These are phyloP conservation scores for Melanotaenia parkinsoni DNA, from an alignment of 2,797 vertebrate genomes.

Conservation along the genomic window DNA sequence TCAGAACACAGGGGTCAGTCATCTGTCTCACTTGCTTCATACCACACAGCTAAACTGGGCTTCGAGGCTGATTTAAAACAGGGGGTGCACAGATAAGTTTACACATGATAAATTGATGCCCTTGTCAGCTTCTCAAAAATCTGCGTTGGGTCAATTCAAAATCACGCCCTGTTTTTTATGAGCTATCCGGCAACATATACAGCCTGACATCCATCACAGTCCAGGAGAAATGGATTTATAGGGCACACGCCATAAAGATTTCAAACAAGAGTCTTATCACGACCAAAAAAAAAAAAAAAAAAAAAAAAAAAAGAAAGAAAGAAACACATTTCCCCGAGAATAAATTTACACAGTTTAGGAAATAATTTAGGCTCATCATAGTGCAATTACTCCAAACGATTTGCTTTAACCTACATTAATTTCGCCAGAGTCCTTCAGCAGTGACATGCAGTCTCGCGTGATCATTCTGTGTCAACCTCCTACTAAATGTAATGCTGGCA, in stretches of 20 bases:
- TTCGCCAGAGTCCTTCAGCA: not conserved
- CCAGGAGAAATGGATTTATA: constrained; percentile 21
- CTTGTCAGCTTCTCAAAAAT: constrained; percentile 38
- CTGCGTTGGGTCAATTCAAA: constrained; percentile 12
- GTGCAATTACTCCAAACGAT: not conserved
- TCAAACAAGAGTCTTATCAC: constrained; percentile 13
- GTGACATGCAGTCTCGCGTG: not conserved
- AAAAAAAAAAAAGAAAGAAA: not conserved
- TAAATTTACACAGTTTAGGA: not conserved
- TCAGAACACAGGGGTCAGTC: constrained; percentile 51
- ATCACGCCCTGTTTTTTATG: constrained; percentile 33
- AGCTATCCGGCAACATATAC: constrained; percentile 8
- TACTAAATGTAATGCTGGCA: not conserved
- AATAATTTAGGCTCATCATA: not conserved
- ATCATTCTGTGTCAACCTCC: not conserved
- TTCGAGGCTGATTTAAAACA: constrained; percentile 43
- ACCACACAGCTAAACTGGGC: constrained; percentile 30
- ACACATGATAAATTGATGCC: constrained; percentile 50
- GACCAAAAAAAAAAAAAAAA: not conserved
- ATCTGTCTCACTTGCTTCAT: constrained; percentile 13
- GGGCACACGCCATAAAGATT: constrained; percentile 47
- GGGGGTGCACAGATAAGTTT: constrained; percentile 26
- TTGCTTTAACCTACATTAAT: not conserved
- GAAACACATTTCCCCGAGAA: not conserved
- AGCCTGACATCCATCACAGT: constrained; percentile 41